These are phyloP conservation scores for Esox lucius DNA, from an alignment of 2,797 vertebrate species.

Conservation along the genomic window DNA sequence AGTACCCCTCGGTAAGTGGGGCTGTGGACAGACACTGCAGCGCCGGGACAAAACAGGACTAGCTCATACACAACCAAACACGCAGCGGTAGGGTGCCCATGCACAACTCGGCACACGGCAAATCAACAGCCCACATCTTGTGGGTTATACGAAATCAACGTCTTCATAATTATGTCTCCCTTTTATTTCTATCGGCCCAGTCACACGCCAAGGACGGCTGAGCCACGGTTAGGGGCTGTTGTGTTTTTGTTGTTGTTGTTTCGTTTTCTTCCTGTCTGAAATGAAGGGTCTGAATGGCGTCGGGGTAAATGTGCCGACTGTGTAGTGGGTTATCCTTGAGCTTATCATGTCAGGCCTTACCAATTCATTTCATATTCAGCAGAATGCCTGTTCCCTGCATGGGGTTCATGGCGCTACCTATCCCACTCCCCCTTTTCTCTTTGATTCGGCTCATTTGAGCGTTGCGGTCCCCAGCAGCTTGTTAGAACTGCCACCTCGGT, in stretches of 20 bases:
- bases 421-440: constrained; percentile 74
- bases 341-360: constrained; percentile 77
- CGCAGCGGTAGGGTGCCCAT: constrained; percentile 32
- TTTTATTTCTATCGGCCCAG: constrained; percentile 11
- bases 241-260: constrained; percentile 41
- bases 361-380: constrained; percentile 83
- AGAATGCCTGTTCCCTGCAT: constrained; percentile 76
- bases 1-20: constrained; percentile 40
- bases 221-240: constrained; percentile 25
- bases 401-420: constrained; percentile 76
- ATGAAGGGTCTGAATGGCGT: constrained; percentile 41
- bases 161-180: constrained; percentile 16
- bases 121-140: constrained; percentile 9
- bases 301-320: constrained; percentile 54
- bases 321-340: constrained; percentile 70
- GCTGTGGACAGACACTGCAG: constrained; percentile 28
- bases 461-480: constrained; percentile 77
- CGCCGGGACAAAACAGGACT: constrained; percentile 13
- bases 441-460: constrained; percentile 85
- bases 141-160: constrained; percentile 11
- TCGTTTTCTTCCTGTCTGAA: constrained; percentile 54
- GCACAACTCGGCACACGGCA: constrained; percentile 35
- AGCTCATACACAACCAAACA: constrained; percentile 38
- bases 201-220: constrained; percentile 43
- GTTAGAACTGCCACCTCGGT: constrained; percentile 82